Evolutionary conservation across 1,140 invertebrate species (phyloP).

Genomic region (Aphidius ervi): DNA sequence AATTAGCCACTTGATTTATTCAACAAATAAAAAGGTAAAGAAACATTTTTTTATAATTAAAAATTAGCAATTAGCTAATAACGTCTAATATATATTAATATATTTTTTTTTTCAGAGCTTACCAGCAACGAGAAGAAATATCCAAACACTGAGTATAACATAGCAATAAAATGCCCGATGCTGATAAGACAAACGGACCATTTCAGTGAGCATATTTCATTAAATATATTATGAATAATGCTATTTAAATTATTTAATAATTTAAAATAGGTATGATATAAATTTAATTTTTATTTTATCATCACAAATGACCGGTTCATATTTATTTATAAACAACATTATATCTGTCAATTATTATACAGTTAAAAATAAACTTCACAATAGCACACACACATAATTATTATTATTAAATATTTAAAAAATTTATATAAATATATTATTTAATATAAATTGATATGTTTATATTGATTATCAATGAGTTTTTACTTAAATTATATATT

Average conservation of each 20-base stretch:
- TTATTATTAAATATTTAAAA: too few species aligned
- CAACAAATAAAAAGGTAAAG: constrained; percentile 12
- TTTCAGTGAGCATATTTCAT: constrained; percentile 51
- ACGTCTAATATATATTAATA: background rate
- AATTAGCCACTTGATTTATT: background rate
- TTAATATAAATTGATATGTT: too few species aligned
- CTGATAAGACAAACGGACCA: constrained; percentile 66
- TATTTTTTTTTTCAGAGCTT: constrained; percentile 14
- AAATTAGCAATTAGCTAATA: background rate
- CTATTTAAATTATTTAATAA: background rate
- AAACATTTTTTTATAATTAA: constrained; percentile 3
- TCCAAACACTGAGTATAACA: constrained; percentile 72
- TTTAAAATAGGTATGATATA: background rate
- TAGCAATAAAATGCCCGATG: constrained; percentile 74
- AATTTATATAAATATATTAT: too few species aligned
- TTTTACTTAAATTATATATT: too few species aligned
- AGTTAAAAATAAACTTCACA: too few species aligned
- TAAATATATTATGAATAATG: background rate
- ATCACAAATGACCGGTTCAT: too few species aligned
- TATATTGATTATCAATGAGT: background rate
- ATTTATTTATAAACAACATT: too few species aligned
- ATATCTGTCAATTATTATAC: too few species aligned
- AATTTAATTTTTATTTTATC: background rate
- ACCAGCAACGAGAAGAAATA: constrained; percentile 71
- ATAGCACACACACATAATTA: too few species aligned